Evolutionary conservation across 2,888 invertebrate genomes (phyloP), one percentile per base, ranked within the genome.

Genomic region (Sussaba pulchella): DNA sequence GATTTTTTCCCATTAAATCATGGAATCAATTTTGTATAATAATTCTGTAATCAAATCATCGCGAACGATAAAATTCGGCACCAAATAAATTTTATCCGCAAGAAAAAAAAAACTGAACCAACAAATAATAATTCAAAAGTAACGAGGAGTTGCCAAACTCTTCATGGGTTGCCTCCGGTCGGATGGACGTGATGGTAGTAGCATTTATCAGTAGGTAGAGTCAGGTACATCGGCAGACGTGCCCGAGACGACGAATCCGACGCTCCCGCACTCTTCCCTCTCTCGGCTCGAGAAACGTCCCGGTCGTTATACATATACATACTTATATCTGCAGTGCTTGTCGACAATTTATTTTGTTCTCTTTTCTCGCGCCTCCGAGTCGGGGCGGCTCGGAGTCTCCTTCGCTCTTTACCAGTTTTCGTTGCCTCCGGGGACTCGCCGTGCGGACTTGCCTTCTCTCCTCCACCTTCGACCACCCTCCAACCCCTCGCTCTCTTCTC

Each of bases 381-480:
- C 81, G 69, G 24, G 50, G 72, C 67, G 78, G 67, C 54, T n/a
- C 67, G 71, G 54, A 71, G 57, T 61, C 47, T 54, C 72, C 61
- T 36, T 26, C 45, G 63, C 80, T 73, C 69, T 72, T 78, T 85
- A 85, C 86, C 86, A 86, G 85, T 86, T 86, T 84, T 83, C 82
- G 84, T 83, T 83, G 85, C 86, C 82, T 77, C 78, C 76, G 84
- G 86, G 84, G 72, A 63, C 74, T 61, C 63, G 76, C 81, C 71
- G 43, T 73, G 71, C 74, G 70, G 63, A 59, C 52, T 70, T 81
- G 63, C 74, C 63, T 67, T 70, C 64, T 17, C 31, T 43, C 43
- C 39, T 50, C 41, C 26, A 6, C 52, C 69, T 50, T 47, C 43
- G 36, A 21, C 9, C 52, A 64, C 57, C 41, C 43, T 50, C 71